Conservation (phyloP, 2,888 invertebrate genomes). For the Acrobasis repandana region DNA sequence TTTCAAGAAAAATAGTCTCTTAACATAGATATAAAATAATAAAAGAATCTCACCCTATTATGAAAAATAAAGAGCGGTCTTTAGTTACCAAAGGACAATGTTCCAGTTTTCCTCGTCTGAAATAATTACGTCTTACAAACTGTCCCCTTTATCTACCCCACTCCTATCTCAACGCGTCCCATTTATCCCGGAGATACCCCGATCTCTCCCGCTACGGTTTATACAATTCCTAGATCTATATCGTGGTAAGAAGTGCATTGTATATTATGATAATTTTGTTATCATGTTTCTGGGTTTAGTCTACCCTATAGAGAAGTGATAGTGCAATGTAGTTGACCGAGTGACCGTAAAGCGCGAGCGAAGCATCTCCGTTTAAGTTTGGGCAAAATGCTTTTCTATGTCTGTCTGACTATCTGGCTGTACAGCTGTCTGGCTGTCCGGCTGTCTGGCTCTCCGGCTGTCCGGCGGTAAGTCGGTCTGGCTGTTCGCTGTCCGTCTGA, state of each 20-base stretch:
- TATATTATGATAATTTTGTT: background rate
- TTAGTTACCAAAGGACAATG: slow-evolving; percentile 31
- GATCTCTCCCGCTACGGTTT: background rate
- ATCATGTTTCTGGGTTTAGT: no score
- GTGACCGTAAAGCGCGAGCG: no score
- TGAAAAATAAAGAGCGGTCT: slow-evolving; percentile 29
- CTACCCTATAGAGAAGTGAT: no score
- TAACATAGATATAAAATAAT: background rate
- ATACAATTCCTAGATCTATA: background rate
- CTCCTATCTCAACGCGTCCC: slow-evolving; percentile 56
- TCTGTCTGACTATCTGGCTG: no score
- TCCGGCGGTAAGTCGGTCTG: no score
- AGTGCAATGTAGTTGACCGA: no score
- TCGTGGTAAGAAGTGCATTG: background rate
- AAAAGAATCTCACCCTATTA: background rate
- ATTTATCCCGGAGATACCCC: slow-evolving; percentile 49
- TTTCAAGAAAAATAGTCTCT: background rate
- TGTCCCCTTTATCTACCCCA: slow-evolving; percentile 58
- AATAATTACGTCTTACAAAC: slow-evolving; percentile 69
- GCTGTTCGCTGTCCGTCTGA: no score
- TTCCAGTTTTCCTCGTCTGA: slow-evolving; percentile 44
- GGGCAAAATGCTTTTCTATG: no score
- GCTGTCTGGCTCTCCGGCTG: no score
- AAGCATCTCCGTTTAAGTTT: no score
- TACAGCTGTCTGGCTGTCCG: no score